Evolutionary conservation across 2,888 invertebrate genomes (phyloP).

Genomic region (Ditula angustiorana): DNA sequence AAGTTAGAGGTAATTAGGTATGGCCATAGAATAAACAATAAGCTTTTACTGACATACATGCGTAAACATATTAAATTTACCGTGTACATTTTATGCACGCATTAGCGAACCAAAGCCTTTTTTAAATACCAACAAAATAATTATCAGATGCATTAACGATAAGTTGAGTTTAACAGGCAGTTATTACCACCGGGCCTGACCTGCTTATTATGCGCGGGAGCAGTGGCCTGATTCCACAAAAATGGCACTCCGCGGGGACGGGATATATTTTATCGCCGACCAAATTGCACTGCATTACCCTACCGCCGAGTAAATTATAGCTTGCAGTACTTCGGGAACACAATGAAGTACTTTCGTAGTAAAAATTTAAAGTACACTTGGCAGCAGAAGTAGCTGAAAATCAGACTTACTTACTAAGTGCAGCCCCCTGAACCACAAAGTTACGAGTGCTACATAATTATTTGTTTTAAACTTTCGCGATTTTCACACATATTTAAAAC

Average conservation of each 20-base stretch:
- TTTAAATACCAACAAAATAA: background rate
- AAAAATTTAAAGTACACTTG: background rate
- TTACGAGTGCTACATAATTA: too few species aligned
- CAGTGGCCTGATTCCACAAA: conserved; percentile 34
- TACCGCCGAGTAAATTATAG: conserved; percentile 2
- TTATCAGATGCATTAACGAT: background rate
- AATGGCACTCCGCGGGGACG: conserved; percentile 12
- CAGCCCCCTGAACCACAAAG: too few species aligned
- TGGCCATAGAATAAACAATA: too few species aligned
- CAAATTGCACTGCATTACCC: conserved; percentile 17
- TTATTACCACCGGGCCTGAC: conserved; percentile 5
- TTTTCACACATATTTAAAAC: too few species aligned
- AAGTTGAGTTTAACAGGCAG: background rate
- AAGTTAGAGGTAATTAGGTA: too few species aligned
- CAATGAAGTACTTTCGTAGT: background rate
- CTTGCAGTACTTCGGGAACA: background rate
- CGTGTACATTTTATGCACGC: background rate
- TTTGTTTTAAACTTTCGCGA: too few species aligned
- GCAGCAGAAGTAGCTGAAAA: too few species aligned
- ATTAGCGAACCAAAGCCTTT: background rate
- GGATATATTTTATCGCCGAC: conserved; percentile 19
- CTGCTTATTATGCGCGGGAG: conserved; percentile 35
- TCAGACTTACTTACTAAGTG: too few species aligned
- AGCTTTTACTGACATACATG: too few species aligned
- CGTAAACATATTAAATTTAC: too few species aligned